Base-by-base conservation (phyloP, 1,140 invertebrate species). In the Neodiprion virginianus region DNA sequence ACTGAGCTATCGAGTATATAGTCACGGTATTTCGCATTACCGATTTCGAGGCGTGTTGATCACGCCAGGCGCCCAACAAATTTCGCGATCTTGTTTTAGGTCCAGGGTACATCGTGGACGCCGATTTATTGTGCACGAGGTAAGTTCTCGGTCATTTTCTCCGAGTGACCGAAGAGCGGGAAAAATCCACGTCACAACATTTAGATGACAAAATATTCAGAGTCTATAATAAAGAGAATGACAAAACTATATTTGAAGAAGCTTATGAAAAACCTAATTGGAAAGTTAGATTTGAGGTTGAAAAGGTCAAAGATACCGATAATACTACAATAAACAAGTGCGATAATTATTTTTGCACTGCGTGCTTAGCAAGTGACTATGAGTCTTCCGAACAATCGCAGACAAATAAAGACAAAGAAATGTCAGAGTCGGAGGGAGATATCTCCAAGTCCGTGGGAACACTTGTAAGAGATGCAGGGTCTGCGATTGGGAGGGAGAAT, bases 251-350 rank as follows among this genome's bases (percentile, higher is more conserved):
- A 47, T 75, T 78, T 67, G 68, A 78, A 72, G 74, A 69, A 53
- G 61, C 70, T 47, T 77, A 79, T 75, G 66, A 77, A 48, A 76
- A 77, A 72, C 73, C 73, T 8, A 79, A 79, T 23, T 76, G 76
- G 78, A 21, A 76, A 50, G 73, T 79, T 21, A 77, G 67, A 48
- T 78, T 75, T 68, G 40, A 72, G 73, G 67, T 76, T 50, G 23
- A 72, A 72, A 72, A 74, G 12, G 1, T 72, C 9, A 71, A 40
- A 71, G 10, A 53, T 2, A 53, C 50, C n/a, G 50, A 53, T 10
- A 53, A 14, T 1, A 1, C 10, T 1, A 0, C 50, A 53, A 53
- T 2, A 14, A 14, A 53, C n/a, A 2, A 53, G 1, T 53, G 1
- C n/a, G 1, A 53, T n/a, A 53, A 53, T 1, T 53, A 53, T n/a